These are phyloP conservation scores for Coleophora deauratella DNA, from an alignment of 2,888 invertebrate species.

Conservation along the genomic window DNA sequence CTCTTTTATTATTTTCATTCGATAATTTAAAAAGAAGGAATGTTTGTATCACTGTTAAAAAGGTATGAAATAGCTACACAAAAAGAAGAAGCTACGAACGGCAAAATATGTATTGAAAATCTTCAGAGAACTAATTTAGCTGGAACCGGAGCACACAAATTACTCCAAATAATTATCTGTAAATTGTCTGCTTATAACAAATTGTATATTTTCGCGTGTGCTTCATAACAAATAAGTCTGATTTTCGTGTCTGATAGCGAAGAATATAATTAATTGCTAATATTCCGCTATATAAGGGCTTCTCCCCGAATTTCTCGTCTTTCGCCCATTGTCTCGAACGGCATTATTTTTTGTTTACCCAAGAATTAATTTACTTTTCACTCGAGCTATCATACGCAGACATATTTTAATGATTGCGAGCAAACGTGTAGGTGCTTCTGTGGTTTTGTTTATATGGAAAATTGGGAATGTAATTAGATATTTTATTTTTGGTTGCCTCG, in stretches of 20 bases:
- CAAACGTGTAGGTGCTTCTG: slow-evolving; percentile 8
- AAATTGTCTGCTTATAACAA: too few species aligned
- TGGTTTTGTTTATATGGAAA: slow-evolving; percentile 13
- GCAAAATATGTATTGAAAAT: too few species aligned
- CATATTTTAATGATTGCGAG: slow-evolving; percentile 37
- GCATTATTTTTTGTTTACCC: slow-evolving; percentile 50
- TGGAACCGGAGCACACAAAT: too few species aligned
- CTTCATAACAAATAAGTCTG: background rate
- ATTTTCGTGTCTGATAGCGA: slow-evolving; percentile 32
- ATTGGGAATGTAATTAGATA: slow-evolving; percentile 21
- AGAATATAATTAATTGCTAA: slow-evolving; percentile 57
- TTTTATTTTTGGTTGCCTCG: slow-evolving; percentile 12
- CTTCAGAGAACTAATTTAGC: too few species aligned
- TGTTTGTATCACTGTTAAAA: too few species aligned
- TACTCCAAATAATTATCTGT: too few species aligned
- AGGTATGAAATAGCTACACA: too few species aligned
- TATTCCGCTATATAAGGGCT: slow-evolving; percentile 41
- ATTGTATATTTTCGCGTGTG: too few species aligned
- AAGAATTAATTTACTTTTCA: slow-evolving; percentile 54
- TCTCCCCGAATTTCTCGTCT: slow-evolving; percentile 36
- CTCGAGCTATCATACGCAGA: slow-evolving; percentile 54
- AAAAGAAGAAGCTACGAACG: too few species aligned
- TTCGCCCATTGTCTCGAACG: slow-evolving; percentile 45
- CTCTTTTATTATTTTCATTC: too few species aligned
- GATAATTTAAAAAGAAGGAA: too few species aligned